Base-by-base conservation (phyloP, 2,797 vertebrate genomes). In the Cirrhinus mrigala region DNA sequence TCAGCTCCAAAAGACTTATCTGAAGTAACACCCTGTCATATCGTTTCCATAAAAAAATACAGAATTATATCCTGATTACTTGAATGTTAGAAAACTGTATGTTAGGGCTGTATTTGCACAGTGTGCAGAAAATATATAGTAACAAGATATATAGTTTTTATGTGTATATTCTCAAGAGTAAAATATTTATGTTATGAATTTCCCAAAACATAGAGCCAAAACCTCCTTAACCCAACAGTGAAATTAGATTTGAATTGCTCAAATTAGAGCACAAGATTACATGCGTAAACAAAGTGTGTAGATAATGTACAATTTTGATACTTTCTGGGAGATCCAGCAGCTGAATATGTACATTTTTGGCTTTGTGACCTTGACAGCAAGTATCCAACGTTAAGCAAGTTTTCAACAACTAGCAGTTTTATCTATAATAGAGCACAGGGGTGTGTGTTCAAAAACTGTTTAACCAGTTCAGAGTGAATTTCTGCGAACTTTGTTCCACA, bases 1-100 rank as follows among this genome's bases (percentile, higher is more conserved):
- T 84, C 14, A 62, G 60, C 56, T 62, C 7, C 20, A 46, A 69
- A 18, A 60, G 46, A 76, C 48, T 69, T 77, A 79, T 79, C 60
- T 27, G 37, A 84, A 60, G 40, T 44, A 7, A 58, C 2, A 22
- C 10, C 6, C 33, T 69, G 22, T 69, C 29, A 44, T 64, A 66
- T 10, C 8, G 16, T 40, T 58, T 69, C 79, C 62, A 33, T 70
- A 29, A 81, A 33, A 12, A 27, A 11, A 68, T 4, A 11, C 3
- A 37, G 64, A n/a, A 14, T 27, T 46, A 48, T 22, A 44, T 9
- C 29, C 14, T n/a, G 11, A 37, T 58, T 56, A 22, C 18, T 78
- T 78, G 33, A 33, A 33, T 33, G 33, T 33, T 33, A 33, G 33
- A 33, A 33, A 33, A 33, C 33, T 33, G 33, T 18, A 5, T 74